Conservation (phyloP, 2,113 vertebrate species). For the Sminthopsis crassicaudata region DNA sequence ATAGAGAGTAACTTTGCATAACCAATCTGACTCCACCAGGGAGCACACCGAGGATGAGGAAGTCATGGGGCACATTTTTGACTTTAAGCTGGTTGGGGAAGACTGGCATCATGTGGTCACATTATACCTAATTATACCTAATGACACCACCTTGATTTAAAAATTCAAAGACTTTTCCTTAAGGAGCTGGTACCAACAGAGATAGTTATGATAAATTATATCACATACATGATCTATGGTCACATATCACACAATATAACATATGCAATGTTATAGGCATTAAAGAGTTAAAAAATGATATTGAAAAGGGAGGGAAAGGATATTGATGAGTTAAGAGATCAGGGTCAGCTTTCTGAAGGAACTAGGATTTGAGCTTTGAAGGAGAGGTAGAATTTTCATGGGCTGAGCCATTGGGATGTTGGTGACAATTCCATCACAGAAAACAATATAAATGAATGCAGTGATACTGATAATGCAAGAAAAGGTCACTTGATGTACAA, state of each 20-base stretch:
- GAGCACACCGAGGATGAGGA: no score
- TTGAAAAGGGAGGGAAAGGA: not conserved
- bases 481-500: not conserved
- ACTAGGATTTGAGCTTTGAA: not conserved
- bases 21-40: accelerated
- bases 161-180: not conserved
- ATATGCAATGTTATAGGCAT: not conserved
- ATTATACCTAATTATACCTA: no score
- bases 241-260: not conserved
- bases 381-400: not conserved
- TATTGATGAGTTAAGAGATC: not conserved
- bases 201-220: not conserved
- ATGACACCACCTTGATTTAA: not conserved
- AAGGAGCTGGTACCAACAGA: not conserved
- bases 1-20: not conserved
- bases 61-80: not conserved
- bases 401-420: not conserved
- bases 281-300: not conserved
- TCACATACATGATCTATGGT: not conserved
- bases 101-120: conserved; percentile 58
- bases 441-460: not conserved
- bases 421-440: not conserved
- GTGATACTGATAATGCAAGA: not conserved
- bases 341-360: not conserved
- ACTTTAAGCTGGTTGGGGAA: conserved; percentile 26